phyloP scores from a whole-genome alignment of 2,888 invertebrate genomes.

The Bombylius discolor region DNA sequence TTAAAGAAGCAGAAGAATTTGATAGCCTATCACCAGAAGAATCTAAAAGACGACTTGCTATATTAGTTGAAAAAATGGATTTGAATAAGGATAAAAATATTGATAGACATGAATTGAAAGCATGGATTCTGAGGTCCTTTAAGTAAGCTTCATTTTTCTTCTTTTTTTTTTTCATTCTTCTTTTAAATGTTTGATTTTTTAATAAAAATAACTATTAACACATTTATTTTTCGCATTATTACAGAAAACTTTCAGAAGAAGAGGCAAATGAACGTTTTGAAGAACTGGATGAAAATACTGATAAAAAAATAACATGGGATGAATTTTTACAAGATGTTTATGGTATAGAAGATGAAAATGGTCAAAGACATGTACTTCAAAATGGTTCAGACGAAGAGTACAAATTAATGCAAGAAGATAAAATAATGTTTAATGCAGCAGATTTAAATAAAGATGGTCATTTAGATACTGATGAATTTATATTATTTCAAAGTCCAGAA shows the following conservation, averaged over 20 bases:
- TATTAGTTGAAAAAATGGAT: conserved; percentile 80
- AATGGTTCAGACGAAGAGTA: conserved; percentile 41
- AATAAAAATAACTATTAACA: background rate
- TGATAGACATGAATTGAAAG: conserved; percentile 68
- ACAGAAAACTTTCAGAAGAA: conserved; percentile 68
- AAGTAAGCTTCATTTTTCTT: conserved; percentile 39
- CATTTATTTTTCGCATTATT: background rate
- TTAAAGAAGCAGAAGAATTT: conserved; percentile 83
- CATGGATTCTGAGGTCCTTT: conserved; percentile 90
- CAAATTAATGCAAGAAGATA: conserved; percentile 62
- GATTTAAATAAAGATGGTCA: conserved; percentile 70
- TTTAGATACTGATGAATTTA: conserved; percentile 65
- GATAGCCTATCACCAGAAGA: conserved; percentile 77
- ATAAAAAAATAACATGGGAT: conserved; percentile 73
- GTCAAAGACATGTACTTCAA: conserved; percentile 30
- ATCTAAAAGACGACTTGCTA: conserved; percentile 59
- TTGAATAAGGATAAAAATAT: conserved; percentile 64
- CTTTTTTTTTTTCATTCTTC: conserved; percentile 19
- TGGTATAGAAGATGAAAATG: conserved; percentile 53
- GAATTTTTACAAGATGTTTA: conserved; percentile 86
- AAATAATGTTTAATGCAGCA: conserved; percentile 71
- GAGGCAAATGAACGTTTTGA: conserved; percentile 75
- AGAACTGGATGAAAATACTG: conserved; percentile 72
- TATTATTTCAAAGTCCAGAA: conserved; percentile 85
- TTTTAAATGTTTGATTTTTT: conserved; percentile 17